Evolutionary conservation across 2,888 invertebrate species (phyloP).

Genomic region (Venustoraphidia nigricollis): DNA sequence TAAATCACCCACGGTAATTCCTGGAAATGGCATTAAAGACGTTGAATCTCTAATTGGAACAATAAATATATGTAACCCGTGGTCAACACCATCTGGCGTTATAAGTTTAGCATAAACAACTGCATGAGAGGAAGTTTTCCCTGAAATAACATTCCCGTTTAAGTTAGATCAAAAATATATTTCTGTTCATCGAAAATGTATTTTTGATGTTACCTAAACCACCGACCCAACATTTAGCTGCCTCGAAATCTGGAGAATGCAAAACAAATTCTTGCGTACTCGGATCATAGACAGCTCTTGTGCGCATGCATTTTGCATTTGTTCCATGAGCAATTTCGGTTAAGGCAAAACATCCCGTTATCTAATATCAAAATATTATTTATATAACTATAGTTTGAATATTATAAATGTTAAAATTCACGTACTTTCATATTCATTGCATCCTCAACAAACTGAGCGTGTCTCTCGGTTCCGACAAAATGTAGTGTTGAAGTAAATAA

Average conservation of each 20-base stretch:
- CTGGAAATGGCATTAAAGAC: slow-evolving; percentile 55
- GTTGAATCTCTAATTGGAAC: slow-evolving; percentile 66
- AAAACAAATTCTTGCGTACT: slow-evolving; percentile 55
- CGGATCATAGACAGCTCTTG: slow-evolving; percentile 67
- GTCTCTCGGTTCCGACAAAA: slow-evolving; percentile 47
- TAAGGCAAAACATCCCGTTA: slow-evolving; percentile 62
- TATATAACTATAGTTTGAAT: too few species aligned
- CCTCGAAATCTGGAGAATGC: slow-evolving; percentile 60
- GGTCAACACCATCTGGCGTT: slow-evolving; percentile 58
- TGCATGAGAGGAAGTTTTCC: slow-evolving; percentile 72
- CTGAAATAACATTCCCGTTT: slow-evolving; percentile 25
- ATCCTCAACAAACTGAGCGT: slow-evolving; percentile 36
- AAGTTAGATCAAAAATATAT: not conserved
- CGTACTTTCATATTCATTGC: slow-evolving; percentile 20
- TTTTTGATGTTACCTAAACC: slow-evolving; percentile 36
- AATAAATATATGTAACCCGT: slow-evolving; percentile 81
- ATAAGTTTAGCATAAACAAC: slow-evolving; percentile 78
- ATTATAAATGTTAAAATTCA: not conserved
- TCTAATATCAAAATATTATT: slow-evolving; percentile 20
- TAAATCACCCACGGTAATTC: slow-evolving; percentile 79
- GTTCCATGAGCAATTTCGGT: slow-evolving; percentile 88
- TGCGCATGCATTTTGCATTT: slow-evolving; percentile 76
- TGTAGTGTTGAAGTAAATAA: slow-evolving; percentile 50
- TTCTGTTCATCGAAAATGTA: not conserved
- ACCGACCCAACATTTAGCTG: slow-evolving; percentile 76